These are phyloP conservation scores for Alethe castanea DNA, from an alignment of 2,113 vertebrate genomes.

Conservation along the genomic window DNA sequence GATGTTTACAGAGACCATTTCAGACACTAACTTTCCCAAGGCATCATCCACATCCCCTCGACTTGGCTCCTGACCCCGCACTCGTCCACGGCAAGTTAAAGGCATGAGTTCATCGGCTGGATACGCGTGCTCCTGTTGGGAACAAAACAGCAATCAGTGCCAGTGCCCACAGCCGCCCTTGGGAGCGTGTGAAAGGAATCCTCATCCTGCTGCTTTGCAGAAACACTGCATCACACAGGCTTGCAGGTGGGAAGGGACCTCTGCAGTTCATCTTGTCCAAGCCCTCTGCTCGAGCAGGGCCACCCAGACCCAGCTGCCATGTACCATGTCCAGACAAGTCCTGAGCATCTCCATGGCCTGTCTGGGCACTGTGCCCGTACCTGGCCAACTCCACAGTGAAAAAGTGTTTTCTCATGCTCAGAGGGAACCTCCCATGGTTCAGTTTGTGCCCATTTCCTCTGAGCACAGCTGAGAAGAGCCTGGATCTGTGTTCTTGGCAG, in stretches of 20 bases:
- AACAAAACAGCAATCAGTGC: neutral
- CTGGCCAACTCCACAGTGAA: neutral
- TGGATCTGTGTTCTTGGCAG: neutral
- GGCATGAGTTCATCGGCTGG: conserved; percentile 99
- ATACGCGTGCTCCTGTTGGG: conserved; percentile 90
- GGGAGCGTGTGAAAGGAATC: neutral
- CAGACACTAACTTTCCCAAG: conserved; percentile 89
- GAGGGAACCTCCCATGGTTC: accelerated
- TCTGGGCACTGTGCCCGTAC: neutral
- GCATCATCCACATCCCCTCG: conserved; percentile 96
- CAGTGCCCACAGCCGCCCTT: neutral
- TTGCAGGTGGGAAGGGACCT: neutral
- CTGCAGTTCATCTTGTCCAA: neutral
- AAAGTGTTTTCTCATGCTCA: neutral
- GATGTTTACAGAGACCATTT: neutral
- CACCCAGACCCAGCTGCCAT: neutral
- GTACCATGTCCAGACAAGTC: neutral
- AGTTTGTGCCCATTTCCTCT: neutral
- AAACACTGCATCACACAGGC: neutral
- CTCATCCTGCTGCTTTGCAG: neutral
- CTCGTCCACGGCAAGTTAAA: conserved; percentile 92
- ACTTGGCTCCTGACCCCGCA: conserved; percentile 94
- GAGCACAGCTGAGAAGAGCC: neutral
- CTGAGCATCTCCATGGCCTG: neutral
- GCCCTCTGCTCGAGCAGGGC: neutral